Evolutionary conservation across 2,113 vertebrate species (phyloP).

Genomic region (Channa argus): DNA sequence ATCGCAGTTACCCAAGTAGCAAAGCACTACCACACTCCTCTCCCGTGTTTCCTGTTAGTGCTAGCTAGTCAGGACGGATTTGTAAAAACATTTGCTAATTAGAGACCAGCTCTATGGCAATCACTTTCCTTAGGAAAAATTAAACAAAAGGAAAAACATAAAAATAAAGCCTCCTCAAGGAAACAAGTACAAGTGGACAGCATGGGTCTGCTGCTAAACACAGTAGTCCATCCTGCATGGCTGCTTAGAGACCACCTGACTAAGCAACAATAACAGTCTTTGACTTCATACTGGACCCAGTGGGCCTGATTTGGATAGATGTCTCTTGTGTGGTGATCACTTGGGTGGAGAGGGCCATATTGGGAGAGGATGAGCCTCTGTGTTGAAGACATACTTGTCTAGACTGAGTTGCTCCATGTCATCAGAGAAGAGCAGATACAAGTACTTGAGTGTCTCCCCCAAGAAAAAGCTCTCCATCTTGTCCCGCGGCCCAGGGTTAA

Average conservation of each 20-base stretch:
- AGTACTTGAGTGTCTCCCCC: constrained; percentile 96
- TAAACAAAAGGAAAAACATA: not conserved
- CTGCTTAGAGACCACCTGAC: constrained; percentile 6
- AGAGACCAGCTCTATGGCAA: constrained; percentile 76
- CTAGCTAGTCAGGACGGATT: not conserved
- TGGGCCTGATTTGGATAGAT: not conserved
- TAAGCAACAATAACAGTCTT: constrained; percentile 2
- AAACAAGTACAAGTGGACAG: constrained; percentile 26
- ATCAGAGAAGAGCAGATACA: constrained; percentile 95
- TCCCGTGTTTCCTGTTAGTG: not conserved
- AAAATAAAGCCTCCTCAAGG: constrained; percentile 16
- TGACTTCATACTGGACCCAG: not conserved
- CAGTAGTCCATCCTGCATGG: constrained; percentile 23
- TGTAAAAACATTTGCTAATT: constrained; percentile 17
- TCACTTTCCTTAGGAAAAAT: constrained; percentile 61
- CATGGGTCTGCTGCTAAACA: constrained; percentile 21
- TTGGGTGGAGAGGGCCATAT: constrained; percentile 86
- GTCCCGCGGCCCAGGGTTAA: constrained; percentile 90
- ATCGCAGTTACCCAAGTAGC: not conserved
- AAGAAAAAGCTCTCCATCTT: constrained; percentile 99
- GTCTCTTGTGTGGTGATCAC: constrained; percentile 34
- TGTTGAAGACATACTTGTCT: constrained; percentile 94
- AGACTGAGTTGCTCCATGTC: constrained; percentile 88
- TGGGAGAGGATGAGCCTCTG: constrained; percentile 94
- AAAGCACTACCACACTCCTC: not conserved